Evolutionary conservation across 2,888 invertebrate species (phyloP), one percentile per base, ranked within the genome.

Genomic region (Nephrotoma guestfalica): DNA sequence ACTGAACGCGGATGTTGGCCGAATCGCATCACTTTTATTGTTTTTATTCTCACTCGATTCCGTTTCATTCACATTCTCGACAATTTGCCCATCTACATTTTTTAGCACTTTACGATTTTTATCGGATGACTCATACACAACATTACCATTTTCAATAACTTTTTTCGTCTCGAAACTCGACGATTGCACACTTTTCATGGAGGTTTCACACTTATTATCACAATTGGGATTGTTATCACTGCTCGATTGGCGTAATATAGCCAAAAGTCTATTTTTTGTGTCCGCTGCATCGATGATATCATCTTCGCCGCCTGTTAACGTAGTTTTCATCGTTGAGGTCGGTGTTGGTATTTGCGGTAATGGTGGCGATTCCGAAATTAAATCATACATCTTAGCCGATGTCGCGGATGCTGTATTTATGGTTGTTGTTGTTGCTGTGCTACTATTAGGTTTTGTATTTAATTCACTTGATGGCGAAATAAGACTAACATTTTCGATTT

Each of bases 121-220:
- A 87, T 90, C 90, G 87, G 88, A 89, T 43, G 88, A 88, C 40
- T 91, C 91, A 83, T 90, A 91, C 13, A 91, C 87, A 0, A 91
- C 89, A 87, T 90, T 89, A 5, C 91, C 91, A 86, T 91, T 91
- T 88, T 91, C 91, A n/a, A 89, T 88, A 41, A 90, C 90, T 87
- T 91, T 91, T 87, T 90, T 88, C 4, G 90, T 89, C 88, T 91
- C 90, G 45, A 88, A 90, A 41, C 40, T 41, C 2, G 89, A 88
- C 2, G 91, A 84, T 84, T 84, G 41, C 5, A 42, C 41, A 41
- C 41, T 41, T 84, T 84, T 41, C 42, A 15, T 84, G 2, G 84
- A 84, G 3, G 30, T 91, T 87, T 90, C 91, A 2, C 91, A 89
- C 84, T 91, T 91, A 13, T 30, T 86, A 41, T 86, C 51, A 83